Percentiles rank a stretch among this genome's conserved stretches.
Conservation (phyloP, 2,113 vertebrate species). For the Oceanodroma tethys region DNA sequence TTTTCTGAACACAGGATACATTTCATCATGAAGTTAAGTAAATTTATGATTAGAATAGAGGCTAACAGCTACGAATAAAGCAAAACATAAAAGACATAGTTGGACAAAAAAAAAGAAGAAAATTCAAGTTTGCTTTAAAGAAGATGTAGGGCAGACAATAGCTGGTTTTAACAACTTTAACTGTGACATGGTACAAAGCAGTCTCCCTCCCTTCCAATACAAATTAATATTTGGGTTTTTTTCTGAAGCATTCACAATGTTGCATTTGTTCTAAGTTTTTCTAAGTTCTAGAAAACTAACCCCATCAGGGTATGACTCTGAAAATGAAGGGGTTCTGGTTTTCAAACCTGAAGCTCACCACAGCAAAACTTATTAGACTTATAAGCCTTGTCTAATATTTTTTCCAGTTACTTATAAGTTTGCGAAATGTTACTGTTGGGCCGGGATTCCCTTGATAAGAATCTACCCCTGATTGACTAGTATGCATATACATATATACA, state of each 20-base stretch:
- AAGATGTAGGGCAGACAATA: not conserved
- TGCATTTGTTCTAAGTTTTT: not conserved
- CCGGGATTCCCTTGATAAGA: not conserved
- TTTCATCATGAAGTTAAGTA: not conserved
- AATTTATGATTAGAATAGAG: not conserved
- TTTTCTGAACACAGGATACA: not conserved
- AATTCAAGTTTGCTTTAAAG: not conserved
- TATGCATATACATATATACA: not conserved
- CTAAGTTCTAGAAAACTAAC: not conserved
- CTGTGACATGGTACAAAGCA: not conserved
- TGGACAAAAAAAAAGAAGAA: not conserved
- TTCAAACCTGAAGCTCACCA: not conserved
- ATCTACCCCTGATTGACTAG: not conserved
- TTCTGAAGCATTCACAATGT: not conserved
- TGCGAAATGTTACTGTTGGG: not conserved
- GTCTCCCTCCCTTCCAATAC: not conserved
- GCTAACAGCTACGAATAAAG: not conserved
- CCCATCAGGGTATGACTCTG: not conserved
- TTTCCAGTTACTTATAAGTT: not conserved
- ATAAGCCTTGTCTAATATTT: not conserved
- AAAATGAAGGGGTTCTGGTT: not conserved
- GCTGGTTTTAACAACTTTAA: not conserved
- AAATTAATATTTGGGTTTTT: not conserved
- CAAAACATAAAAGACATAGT: not conserved
- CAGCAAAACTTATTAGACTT: not conserved